Evolutionary conservation across 92 coral and sea anemone genomes (phyloP).

Genomic region (Hydrozoanthus gracilis): DNA sequence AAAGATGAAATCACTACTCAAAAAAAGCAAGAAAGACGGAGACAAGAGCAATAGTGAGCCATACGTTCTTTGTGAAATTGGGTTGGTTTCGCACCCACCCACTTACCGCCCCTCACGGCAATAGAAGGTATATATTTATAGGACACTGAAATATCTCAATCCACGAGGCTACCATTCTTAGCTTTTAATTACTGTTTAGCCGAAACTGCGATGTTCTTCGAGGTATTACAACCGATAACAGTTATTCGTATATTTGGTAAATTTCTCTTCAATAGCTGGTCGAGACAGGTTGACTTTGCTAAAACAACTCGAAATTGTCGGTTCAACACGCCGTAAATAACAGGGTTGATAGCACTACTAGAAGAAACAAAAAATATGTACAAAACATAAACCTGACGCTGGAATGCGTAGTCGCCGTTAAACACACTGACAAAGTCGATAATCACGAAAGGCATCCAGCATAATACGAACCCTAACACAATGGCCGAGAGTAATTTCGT

Average conservation of each 20-base stretch:
- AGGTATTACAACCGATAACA: no score
- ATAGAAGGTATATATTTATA: no score
- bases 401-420: conserved; percentile 29
- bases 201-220: no score
- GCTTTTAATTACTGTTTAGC: no score
- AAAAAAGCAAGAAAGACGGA: no score
- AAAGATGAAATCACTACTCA: no score
- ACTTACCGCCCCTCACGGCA: no score
- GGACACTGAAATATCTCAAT: no score
- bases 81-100: no score
- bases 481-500: conserved; percentile 3
- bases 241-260: background rate
- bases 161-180: no score
- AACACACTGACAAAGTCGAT: conserved; percentile 20
- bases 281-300: background rate
- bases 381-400: conserved; percentile 17
- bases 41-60: no score
- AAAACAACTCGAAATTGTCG: conserved; percentile 7
- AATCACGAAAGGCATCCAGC: conserved; percentile 14
- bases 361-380: conserved; percentile 7
- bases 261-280: background rate
- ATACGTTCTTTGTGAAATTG: no score
- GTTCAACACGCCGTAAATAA: conserved; percentile 18
- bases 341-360: conserved; percentile 13
- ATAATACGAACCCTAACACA: conserved; percentile 6